Conservation (phyloP, 2,888 invertebrate genomes). For the Eudasyphora cyanicolor region DNA sequence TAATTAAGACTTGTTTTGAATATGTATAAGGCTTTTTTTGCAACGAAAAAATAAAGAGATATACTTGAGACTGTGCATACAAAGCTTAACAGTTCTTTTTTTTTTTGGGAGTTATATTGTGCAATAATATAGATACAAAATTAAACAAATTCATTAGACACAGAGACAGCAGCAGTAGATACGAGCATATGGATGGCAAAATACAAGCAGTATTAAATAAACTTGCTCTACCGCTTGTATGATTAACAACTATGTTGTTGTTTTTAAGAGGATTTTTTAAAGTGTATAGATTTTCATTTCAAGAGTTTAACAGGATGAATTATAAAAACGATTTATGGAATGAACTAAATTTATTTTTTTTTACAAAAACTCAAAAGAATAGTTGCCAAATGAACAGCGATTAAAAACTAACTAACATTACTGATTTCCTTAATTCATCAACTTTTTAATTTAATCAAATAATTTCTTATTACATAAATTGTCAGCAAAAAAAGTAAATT, state of each 20-base stretch:
- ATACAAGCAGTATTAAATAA: too few relatives aligned
- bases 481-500: too few relatives aligned
- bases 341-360: too few relatives aligned
- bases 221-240: conserved; percentile 76
- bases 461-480: too few relatives aligned
- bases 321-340: too few relatives aligned
- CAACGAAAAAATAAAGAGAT: background rate
- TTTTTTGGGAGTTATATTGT: conserved; percentile 32
- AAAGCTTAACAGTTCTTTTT: background rate
- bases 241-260: background rate
- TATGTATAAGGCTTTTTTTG: background rate
- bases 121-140: conserved; percentile 66
- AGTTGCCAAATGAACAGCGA: too few relatives aligned
- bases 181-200: conserved; percentile 5
- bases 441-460: too few relatives aligned
- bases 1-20: conserved; percentile 75
- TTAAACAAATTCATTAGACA: conserved; percentile 71
- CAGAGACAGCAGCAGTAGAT: conserved; percentile 41
- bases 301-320: too few relatives aligned
- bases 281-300: too few relatives aligned
- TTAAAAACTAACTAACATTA: too few relatives aligned
- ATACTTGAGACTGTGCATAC: conserved; percentile 13
- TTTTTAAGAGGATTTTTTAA: conserved; percentile 22
- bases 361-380: too few relatives aligned
- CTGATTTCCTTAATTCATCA: too few relatives aligned